Base-by-base conservation (phyloP, 2,113 vertebrate species). In the Pontoporia blainvillei region DNA sequence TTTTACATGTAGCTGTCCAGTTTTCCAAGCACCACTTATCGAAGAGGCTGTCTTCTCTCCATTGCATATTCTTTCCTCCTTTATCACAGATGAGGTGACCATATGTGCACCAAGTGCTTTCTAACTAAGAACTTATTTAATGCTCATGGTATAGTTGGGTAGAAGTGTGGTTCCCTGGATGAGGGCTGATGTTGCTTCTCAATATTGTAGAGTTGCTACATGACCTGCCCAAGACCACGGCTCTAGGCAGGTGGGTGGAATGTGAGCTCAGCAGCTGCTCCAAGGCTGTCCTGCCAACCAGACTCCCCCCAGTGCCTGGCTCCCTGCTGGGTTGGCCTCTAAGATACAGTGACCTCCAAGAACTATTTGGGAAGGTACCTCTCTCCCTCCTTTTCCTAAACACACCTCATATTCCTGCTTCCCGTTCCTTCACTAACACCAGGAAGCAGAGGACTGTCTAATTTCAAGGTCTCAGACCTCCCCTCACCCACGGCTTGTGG, bases 401-500 rank as follows among this genome's bases (percentile, higher is more conserved):
- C 3, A 8, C 1, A 3, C 27, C 62, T 41, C 18, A 0, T 12
- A 39, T 34, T 52, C 17, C 88, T 79, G 46, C n/a, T 27, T 21
- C 41, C 7, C 0, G 13, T 21, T 6, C 18, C 46, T 1, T 34
- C n/a, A 0, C 1, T 15, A 10, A 14, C 15, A n/a, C 44, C 4
- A 2, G 57, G 57, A 52, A 54, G 44, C 44, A 8, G 49, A 75
- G 57, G 3, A 1, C 57, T 0, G 1, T 21, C 73, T 52, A 17
- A 21, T 57, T 18, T 57, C 20, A 57, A 20, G 18, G 17, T 12
- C 73, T 25, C 17, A 52, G 73, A n/a, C 44, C 6, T 14, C 59
- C 46, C 13, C 10, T 34, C 3, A 1, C 10, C 4, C 18, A 1
- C 0, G 0, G n/a, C 1, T 8, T 1, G 5, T 1, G 49, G 34